Base-by-base conservation (phyloP, 2,797 vertebrate species). In the Muscicapa comitata region DNA sequence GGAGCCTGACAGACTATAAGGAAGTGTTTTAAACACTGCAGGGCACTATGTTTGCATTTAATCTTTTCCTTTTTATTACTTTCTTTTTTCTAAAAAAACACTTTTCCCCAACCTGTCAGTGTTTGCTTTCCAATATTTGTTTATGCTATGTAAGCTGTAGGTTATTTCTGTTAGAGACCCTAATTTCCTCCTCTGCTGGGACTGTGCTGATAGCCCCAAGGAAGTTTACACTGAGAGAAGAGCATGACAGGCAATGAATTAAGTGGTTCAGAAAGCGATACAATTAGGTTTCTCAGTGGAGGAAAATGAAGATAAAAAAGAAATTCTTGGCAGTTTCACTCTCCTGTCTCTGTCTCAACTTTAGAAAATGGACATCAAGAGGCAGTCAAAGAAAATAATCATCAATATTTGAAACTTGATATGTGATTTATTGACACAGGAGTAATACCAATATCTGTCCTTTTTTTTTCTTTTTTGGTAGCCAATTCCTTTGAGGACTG, bases 21-120 rank as follows among this genome's bases (percentile, higher is more conserved):
- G 87, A 96, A 96, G 85, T 94, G 91, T 94, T 96, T 93, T 96
- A 97, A 96, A 96, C 94, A 95, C 70, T 82, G 59, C 85, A 84
- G 82, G 87, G 93, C 91, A 96, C 73, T 79, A 45, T 91, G 93
- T 96, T 96, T 94, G 86, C 90, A 95, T 94, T 95, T 94, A 95
- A 86, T 88, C 70, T 90, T 94, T 93, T 94, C 57, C 77, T 91
- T 95, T 91, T 91, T 90, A 86, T 94, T 95, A 90, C 90, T 93
- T 94, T 57, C 19, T 28, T 76, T 65, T 79, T 81, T 86, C 1
- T 2, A 42, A 2, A 61, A 13, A 59, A 88, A 86, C 40, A 82
- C 83, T 94, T 96, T 94, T 75, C 67, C 73, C 79, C 57, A 91
- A 96, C 93, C 91, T 96, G 93, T 75, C 88, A 84, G 59, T 94